These are phyloP conservation scores for Typhlichthys eigenmanni DNA, from an alignment of 2,797 vertebrate species.

Conservation along the genomic window DNA sequence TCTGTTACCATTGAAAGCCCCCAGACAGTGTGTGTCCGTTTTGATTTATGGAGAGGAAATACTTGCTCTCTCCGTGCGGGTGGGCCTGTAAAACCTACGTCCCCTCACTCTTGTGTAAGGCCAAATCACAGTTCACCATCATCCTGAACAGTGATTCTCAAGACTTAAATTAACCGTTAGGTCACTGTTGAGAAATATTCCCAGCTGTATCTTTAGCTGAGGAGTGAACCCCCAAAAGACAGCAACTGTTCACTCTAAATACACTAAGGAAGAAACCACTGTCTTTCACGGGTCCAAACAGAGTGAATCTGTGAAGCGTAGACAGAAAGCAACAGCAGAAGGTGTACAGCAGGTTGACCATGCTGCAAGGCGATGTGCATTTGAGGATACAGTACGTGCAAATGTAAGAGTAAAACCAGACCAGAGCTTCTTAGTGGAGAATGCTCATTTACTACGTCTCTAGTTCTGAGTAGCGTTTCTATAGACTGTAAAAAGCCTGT, in stretches of 20 bases:
- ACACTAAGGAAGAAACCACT: conserved; percentile 28
- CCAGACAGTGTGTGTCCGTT: conserved; percentile 67
- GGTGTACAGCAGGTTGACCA: neutral
- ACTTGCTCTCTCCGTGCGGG: conserved; percentile 64
- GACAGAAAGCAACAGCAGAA: conserved; percentile 27
- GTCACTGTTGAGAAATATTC: conserved; percentile 58
- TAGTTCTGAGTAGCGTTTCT: conserved; percentile 49
- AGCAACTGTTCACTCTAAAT: conserved; percentile 44
- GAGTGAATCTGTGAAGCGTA: conserved; percentile 40
- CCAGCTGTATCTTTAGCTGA: conserved; percentile 56
- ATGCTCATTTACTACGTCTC: conserved; percentile 57
- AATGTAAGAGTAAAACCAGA: conserved; percentile 70
- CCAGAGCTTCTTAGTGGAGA: conserved; percentile 55
- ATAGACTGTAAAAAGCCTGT: conserved; percentile 60
- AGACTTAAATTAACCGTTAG: conserved; percentile 61
- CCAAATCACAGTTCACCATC: conserved; percentile 64
- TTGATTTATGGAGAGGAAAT: conserved; percentile 76
- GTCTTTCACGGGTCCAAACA: conserved; percentile 26
- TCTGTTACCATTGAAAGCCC: conserved; percentile 52
- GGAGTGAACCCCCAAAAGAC: conserved; percentile 25
- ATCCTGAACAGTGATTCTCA: conserved; percentile 49
- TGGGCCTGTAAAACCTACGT: conserved; percentile 61
- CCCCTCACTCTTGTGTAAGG: conserved; percentile 52
- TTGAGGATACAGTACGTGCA: conserved; percentile 43
- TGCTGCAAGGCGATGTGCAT: no score